phyloP scores from a whole-genome alignment of 2,113 vertebrate genomes.

The Hymenochirus boettgeri region DNA sequence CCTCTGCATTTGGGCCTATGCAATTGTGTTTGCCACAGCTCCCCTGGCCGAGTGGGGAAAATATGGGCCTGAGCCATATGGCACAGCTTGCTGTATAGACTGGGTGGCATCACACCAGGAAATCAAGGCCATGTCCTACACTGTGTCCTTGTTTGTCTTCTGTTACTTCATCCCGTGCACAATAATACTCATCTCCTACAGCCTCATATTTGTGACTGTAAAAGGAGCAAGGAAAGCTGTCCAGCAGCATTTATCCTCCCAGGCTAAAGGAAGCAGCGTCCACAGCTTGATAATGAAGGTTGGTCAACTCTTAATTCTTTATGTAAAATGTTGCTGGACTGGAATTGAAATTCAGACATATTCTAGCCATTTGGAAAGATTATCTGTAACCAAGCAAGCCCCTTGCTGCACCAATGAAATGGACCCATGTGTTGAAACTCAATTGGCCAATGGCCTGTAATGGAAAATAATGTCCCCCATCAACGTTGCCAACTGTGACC shows the following conservation, averaged over 20 bases:
- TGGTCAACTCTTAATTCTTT: slow-evolving; percentile 12
- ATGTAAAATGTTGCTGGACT: no score
- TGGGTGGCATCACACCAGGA: slow-evolving; percentile 63
- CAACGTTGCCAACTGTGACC: no score
- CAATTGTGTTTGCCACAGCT: slow-evolving; percentile 66
- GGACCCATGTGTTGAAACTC: no score
- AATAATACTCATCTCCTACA: slow-evolving; percentile 72
- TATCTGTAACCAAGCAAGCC: no score
- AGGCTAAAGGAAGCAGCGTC: slow-evolving; percentile 55
- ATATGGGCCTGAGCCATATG: slow-evolving; percentile 76
- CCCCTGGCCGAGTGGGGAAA: slow-evolving; percentile 73
- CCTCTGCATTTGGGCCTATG: slow-evolving; percentile 68
- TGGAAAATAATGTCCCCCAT: no score
- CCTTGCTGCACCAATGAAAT: no score
- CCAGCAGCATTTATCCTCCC: slow-evolving; percentile 62
- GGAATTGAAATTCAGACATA: no score
- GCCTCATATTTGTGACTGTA: slow-evolving; percentile 60
- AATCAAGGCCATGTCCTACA: slow-evolving; percentile 66
- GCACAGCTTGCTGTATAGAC: slow-evolving; percentile 78
- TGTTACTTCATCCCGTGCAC: slow-evolving; percentile 76
- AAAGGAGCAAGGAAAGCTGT: slow-evolving; percentile 30
- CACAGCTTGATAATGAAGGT: slow-evolving; percentile 73
- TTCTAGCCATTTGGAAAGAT: no score
- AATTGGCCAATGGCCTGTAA: no score
- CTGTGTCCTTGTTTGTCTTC: slow-evolving; percentile 72